A percentile compares a stretch with the other conserved stretches of the same genome.
Conservation (phyloP, 2,113 vertebrate genomes). For the Tiliqua scincoides region DNA sequence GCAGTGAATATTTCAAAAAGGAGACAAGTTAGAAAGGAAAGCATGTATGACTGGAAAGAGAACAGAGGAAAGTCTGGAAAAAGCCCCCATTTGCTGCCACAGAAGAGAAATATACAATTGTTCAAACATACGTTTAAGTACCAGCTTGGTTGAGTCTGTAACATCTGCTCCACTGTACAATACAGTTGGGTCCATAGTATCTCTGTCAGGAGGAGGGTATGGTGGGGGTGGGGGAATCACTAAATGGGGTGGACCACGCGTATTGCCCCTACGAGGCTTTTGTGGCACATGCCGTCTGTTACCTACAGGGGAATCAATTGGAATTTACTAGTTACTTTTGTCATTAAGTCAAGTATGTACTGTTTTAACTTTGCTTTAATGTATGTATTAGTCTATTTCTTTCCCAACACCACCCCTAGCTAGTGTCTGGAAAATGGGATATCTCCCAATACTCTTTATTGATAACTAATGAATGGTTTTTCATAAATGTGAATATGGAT, state of each 20-base stretch:
- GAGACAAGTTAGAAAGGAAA: slow-evolving; percentile 38
- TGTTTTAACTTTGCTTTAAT: neutral
- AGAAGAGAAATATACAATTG: slow-evolving; percentile 45
- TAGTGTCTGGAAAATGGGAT: neutral
- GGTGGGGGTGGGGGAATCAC: slow-evolving; percentile 82
- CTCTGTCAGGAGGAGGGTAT: slow-evolving; percentile 79
- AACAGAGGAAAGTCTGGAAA: slow-evolving; percentile 70
- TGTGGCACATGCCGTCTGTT: slow-evolving; percentile 79
- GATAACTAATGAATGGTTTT: neutral
- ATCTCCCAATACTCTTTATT: neutral
- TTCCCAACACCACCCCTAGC: neutral
- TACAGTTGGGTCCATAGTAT: slow-evolving; percentile 63
- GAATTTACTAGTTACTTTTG: slow-evolving; percentile 63
- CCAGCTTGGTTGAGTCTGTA: slow-evolving; percentile 69
- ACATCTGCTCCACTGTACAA: slow-evolving; percentile 72
- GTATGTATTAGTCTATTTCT: slow-evolving; percentile 1
- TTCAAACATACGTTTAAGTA: slow-evolving; percentile 81
- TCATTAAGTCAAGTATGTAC: slow-evolving; percentile 31
- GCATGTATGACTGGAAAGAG: slow-evolving; percentile 17
- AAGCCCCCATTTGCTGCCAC: slow-evolving; percentile 15
- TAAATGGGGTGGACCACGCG: slow-evolving; percentile 76
- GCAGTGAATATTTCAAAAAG: slow-evolving; percentile 58
- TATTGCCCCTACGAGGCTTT: slow-evolving; percentile 80
- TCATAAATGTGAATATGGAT: neutral
- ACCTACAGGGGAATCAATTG: slow-evolving; percentile 80